These are phyloP conservation scores for Eupithecia subfuscata DNA, from an alignment of 2,888 invertebrate genomes.

Conservation along the genomic window DNA sequence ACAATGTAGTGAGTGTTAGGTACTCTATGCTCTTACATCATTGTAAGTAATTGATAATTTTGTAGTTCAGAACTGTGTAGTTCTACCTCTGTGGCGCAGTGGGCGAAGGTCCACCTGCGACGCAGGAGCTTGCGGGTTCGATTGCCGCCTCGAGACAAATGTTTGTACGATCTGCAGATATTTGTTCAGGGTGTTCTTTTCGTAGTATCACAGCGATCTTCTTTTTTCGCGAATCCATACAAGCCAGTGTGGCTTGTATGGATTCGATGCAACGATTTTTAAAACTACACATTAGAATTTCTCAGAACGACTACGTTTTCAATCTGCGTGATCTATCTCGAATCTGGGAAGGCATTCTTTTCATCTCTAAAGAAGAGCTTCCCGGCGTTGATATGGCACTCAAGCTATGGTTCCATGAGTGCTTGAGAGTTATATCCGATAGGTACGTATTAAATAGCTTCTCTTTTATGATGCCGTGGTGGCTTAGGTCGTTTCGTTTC, in stretches of 20 bases:
- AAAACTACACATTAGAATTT: neutral
- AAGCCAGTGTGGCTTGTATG: too few relatives aligned
- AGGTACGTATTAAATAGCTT: slow-evolving; percentile 79
- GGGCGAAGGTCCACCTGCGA: too few relatives aligned
- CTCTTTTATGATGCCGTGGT: neutral
- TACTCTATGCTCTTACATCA: neutral
- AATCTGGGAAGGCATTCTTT: slow-evolving; percentile 95
- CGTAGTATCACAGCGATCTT: too few relatives aligned
- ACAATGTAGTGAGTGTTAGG: neutral
- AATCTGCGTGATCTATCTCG: slow-evolving; percentile 94
- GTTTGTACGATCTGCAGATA: too few relatives aligned
- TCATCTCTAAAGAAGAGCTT: slow-evolving; percentile 88
- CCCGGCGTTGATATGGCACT: slow-evolving; percentile 81
- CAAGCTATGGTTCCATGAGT: slow-evolving; percentile 94
- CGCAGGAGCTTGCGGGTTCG: too few relatives aligned
- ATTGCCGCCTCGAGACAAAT: too few relatives aligned
- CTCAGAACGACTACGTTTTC: slow-evolving; percentile 89
- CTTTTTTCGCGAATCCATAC: neutral
- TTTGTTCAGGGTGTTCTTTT: too few relatives aligned
- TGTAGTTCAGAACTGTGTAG: neutral
- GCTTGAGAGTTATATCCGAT: slow-evolving; percentile 93
- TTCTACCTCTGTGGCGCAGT: too few relatives aligned
- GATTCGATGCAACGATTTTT: neutral
- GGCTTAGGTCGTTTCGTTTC: neutral
- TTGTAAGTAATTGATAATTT: neutral